phyloP scores from a whole-genome alignment of 2,113 vertebrate species.

The Talpa occidentalis region DNA sequence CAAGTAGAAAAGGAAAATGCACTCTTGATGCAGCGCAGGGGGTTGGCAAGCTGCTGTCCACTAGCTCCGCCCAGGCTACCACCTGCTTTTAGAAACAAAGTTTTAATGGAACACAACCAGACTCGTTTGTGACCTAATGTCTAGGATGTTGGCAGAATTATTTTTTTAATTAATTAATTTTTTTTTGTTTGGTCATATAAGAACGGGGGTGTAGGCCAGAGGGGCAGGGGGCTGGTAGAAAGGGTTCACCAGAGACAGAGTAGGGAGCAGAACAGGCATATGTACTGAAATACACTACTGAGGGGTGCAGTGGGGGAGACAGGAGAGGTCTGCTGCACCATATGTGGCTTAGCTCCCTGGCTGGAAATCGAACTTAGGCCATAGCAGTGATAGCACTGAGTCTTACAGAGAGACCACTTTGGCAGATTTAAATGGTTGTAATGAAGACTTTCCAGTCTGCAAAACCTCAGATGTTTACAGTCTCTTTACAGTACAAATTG shows the following conservation, averaged over 20 bases:
- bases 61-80: not conserved
- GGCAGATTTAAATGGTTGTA: not conserved
- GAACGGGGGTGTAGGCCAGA: no score
- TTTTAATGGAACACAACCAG: not conserved
- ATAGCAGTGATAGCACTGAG: no score
- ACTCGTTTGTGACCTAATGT: not conserved
- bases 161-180: no score
- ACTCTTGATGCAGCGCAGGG: not conserved
- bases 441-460: not conserved
- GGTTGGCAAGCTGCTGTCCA: not conserved
- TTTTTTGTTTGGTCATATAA: no score
- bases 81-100: conserved; percentile 20
- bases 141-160: not conserved
- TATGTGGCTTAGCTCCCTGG: no score
- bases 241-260: no score
- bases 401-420: not conserved
- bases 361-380: no score
- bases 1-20: not conserved
- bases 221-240: no score
- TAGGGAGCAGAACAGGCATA: no score
- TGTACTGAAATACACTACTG: no score
- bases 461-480: not conserved
- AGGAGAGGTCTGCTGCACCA: no score
- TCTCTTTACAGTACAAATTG: not conserved
- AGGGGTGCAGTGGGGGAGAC: no score